Evolutionary conservation across 2,113 vertebrate genomes (phyloP).

Genomic region (Monarcha castaneiventris): DNA sequence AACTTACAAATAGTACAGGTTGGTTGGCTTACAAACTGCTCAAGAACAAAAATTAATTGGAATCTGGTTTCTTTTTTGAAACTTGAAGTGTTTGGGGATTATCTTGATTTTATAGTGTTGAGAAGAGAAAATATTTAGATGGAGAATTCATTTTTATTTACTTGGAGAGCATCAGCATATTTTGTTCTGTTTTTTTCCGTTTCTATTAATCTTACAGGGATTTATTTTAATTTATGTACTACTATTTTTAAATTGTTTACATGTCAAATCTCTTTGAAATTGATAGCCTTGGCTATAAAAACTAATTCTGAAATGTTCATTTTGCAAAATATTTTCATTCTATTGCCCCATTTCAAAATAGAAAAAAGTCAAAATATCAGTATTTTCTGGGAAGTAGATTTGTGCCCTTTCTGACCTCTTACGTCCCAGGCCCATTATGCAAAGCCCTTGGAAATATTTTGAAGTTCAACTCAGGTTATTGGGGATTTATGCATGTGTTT

Average conservation of each 20-base stretch:
- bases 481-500: not conserved
- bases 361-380: not conserved
- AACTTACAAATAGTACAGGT: not conserved
- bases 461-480: not conserved
- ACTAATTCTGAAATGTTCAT: not conserved
- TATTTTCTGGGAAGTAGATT: not conserved
- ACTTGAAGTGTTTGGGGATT: not conserved
- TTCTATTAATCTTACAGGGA: not conserved
- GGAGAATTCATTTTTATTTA: not conserved
- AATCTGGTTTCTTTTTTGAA: not conserved
- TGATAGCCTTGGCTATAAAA: not conserved
- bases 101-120: not conserved
- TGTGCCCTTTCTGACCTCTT: not conserved
- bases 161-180: not conserved
- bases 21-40: not conserved
- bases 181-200: not conserved
- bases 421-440: not conserved
- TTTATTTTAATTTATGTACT: not conserved
- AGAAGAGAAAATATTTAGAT: not conserved
- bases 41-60: not conserved
- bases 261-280: not conserved
- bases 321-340: not conserved
- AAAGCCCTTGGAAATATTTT: not conserved
- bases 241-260: not conserved
- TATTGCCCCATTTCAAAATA: not conserved